Evolutionary conservation across 2,797 vertebrate species (phyloP).

Genomic region (Mus caroli): DNA sequence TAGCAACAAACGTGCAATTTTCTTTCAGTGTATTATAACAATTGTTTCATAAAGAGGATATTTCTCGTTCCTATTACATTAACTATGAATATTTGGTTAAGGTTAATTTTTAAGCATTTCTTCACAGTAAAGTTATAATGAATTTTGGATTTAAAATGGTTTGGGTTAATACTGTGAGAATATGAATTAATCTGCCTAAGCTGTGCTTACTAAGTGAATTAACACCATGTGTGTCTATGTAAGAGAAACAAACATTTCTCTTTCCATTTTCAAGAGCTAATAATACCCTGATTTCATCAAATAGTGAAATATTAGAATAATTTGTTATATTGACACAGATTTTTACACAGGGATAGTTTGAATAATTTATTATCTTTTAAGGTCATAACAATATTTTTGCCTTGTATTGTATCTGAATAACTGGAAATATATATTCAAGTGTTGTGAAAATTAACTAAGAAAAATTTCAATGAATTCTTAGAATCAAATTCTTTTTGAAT

Average conservation of each 20-base stretch:
- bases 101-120: not conserved
- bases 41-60: not conserved
- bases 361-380: slow-evolving; percentile 22
- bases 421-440: slow-evolving; percentile 16
- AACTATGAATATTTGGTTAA: not conserved
- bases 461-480: slow-evolving; percentile 3
- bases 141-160: not conserved
- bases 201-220: no score
- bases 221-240: not conserved
- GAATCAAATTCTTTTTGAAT: not conserved
- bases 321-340: not conserved
- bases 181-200: not conserved
- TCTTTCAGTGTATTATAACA: not conserved
- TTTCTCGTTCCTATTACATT: not conserved
- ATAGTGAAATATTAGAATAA: not conserved
- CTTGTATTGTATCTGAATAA: not conserved
- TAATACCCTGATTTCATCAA: not conserved
- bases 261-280: not conserved
- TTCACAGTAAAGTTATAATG: not conserved
- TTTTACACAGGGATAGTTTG: not conserved
- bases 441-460: not conserved
- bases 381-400: not conserved
- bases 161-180: not conserved
- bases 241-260: not conserved
- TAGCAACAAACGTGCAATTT: not conserved